phyloP scores from a whole-genome alignment of 2,797 vertebrate species.

The Ctenosaura bakeri region DNA sequence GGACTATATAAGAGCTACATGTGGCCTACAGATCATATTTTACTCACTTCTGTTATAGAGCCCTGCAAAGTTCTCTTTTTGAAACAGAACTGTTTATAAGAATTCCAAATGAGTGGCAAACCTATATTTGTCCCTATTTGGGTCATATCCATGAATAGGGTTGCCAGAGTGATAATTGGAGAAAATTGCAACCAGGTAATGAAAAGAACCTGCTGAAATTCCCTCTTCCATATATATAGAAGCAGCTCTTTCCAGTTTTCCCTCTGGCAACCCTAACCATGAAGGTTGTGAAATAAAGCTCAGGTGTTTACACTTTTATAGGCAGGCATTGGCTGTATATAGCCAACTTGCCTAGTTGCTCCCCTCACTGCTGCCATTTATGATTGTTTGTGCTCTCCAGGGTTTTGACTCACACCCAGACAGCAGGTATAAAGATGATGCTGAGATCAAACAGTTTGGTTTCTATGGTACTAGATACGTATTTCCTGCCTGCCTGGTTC shows the following conservation, averaged over 20 bases:
- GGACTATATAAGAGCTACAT: too few relatives aligned
- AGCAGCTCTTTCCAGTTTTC: too few relatives aligned
- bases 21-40: too few relatives aligned
- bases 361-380: background rate
- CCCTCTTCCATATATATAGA: background rate
- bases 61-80: background rate
- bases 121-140: conserved; percentile 1
- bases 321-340: conserved; percentile 23
- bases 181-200: too few relatives aligned
- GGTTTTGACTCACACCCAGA: background rate
- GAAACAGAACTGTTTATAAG: background rate
- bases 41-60: too few relatives aligned
- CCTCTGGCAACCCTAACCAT: background rate
- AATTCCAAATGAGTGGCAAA: background rate
- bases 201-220: too few relatives aligned
- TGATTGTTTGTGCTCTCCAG: background rate
- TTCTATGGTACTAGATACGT: conserved; percentile 27
- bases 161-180: too few relatives aligned
- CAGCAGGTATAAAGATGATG: background rate
- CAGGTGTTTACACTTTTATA: conserved; percentile 21
- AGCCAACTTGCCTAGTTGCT: background rate
- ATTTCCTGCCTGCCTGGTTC: conserved; percentile 19
- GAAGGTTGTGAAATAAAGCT: conserved; percentile 1
- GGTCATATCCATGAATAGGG: background rate
- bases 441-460: conserved; percentile 21